phyloP scores from a whole-genome alignment of 1,140 invertebrate species.

The Capitella teleta region DNA sequence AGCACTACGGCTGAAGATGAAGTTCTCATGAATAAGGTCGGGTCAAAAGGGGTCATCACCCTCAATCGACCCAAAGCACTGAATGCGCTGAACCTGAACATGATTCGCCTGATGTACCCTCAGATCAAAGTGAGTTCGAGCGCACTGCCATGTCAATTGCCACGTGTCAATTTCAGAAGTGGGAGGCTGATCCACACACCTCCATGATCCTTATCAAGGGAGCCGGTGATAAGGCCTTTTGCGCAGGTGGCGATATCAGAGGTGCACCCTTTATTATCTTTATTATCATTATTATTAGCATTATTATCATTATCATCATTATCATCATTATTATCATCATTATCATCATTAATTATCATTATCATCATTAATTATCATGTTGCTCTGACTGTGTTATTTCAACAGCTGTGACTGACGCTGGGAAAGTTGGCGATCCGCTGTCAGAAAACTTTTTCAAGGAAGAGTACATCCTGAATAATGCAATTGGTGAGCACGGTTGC shows the following conservation, averaged over 20 bases:
- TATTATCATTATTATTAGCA: no score
- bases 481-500: conserved; percentile 56
- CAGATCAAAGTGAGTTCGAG: conserved; percentile 50
- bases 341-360: no score
- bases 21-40: conserved; percentile 25
- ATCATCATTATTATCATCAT: no score
- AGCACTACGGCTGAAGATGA: conserved; percentile 17
- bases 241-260: conserved; percentile 94
- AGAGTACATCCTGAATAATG: conserved; percentile 81
- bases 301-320: no score
- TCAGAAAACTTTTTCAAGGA: conserved; percentile 73
- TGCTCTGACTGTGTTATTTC: conserved; percentile 4
- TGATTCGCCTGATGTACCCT: conserved; percentile 75
- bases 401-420: conserved; percentile 57
- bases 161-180: conserved; percentile 47
- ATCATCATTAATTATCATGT: no score
- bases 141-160: background rate
- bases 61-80: conserved; percentile 87
- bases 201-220: conserved; percentile 81
- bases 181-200: conserved; percentile 62
- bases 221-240: conserved; percentile 88
- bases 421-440: conserved; percentile 46
- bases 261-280: conserved; percentile 38
- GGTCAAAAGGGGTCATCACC: conserved; percentile 60
- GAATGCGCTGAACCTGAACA: conserved; percentile 82